Conservation (phyloP, 2,888 invertebrate species). For the Drosophila helvetica region DNA sequence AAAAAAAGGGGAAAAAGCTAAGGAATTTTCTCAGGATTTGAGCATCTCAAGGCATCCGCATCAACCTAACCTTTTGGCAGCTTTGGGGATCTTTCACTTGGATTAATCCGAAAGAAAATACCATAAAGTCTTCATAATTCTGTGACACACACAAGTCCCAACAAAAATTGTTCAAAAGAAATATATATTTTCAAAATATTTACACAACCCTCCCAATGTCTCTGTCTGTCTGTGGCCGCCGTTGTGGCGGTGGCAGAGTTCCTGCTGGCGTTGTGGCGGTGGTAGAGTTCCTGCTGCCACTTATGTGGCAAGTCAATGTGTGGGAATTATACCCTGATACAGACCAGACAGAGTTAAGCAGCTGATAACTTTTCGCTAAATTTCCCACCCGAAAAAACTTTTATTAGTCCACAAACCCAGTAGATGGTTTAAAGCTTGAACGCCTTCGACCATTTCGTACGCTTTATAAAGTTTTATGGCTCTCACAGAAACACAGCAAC, state of each 20-base stretch:
- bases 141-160: too few relatives aligned
- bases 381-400: constrained; percentile 11
- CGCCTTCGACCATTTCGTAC: constrained; percentile 19
- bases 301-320: background rate
- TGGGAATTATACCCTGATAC: background rate
- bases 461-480: constrained; percentile 16
- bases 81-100: background rate
- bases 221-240: background rate
- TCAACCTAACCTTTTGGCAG: background rate
- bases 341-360: constrained; percentile 4
- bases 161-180: background rate
- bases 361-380: constrained; percentile 21
- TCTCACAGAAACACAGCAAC: background rate
- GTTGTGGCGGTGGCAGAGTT: background rate
- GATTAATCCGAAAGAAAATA: background rate
- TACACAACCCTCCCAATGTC: background rate
- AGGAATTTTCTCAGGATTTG: background rate
- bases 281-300: background rate
- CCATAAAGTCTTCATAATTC: background rate
- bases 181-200: background rate
- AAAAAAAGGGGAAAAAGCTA: background rate
- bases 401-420: constrained; percentile 17
- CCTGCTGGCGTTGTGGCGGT: background rate
- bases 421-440: constrained; percentile 19
- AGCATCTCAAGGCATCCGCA: background rate